phyloP scores from a whole-genome alignment of 2,888 invertebrate genomes.

The Coenonympha arcania region DNA sequence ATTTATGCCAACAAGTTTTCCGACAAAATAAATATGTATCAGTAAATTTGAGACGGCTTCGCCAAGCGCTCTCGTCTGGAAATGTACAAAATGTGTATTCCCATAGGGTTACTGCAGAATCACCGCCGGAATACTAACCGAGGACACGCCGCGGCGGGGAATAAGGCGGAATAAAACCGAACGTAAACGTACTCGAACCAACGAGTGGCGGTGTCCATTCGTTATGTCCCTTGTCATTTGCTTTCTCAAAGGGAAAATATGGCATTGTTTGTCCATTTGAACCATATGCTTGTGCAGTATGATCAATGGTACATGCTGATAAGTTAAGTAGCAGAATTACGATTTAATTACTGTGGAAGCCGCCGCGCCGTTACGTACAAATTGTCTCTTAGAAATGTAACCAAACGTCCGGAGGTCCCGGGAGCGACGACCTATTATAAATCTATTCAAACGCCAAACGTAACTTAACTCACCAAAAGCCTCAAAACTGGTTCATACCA shows the following conservation, averaged over 20 bases:
- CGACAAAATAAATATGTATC: slow-evolving; percentile 20
- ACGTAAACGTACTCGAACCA: slow-evolving; percentile 53
- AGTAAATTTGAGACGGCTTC: slow-evolving; percentile 38
- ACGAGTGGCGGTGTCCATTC: slow-evolving; percentile 9
- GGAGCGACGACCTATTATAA: no score
- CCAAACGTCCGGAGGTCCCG: no score
- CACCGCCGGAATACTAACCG: slow-evolving; percentile 60
- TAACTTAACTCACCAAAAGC: no score
- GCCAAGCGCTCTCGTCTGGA: slow-evolving; percentile 47
- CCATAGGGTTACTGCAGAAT: slow-evolving; percentile 43
- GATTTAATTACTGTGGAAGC: no score
- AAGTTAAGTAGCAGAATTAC: no score
- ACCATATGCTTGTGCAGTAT: background rate
- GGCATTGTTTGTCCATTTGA: background rate
- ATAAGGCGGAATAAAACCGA: slow-evolving; percentile 63
- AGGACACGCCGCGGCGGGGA: slow-evolving; percentile 40
- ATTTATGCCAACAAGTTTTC: slow-evolving; percentile 8
- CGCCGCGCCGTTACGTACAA: no score
- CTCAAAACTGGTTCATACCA: no score
- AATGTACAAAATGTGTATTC: slow-evolving; percentile 59
- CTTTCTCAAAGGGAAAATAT: background rate
- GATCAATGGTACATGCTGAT: background rate
- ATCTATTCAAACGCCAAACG: no score
- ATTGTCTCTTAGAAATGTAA: no score
- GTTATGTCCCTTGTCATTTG: background rate